Evolutionary conservation across 2,888 invertebrate genomes (phyloP).

Genomic region (Drosophila ustulata): DNA sequence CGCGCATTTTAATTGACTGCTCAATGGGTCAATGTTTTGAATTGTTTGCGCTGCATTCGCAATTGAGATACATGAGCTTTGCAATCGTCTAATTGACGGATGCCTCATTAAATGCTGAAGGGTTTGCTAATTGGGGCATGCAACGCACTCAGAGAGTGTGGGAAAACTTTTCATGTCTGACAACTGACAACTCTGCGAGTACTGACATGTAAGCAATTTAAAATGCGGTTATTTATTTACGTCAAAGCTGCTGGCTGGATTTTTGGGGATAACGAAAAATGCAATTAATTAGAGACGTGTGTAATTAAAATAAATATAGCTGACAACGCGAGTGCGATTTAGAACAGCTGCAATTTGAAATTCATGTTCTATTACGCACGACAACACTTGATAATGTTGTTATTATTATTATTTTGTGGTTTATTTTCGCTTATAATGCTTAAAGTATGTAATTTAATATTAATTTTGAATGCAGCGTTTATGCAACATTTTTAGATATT

Average conservation of each 20-base stretch:
- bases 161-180: constrained; percentile 7
- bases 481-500: too few species aligned
- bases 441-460: too few species aligned
- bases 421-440: too few species aligned
- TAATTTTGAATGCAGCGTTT: too few species aligned
- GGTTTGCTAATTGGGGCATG: constrained; percentile 37
- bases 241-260: constrained; percentile 1
- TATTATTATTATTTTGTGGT: too few species aligned
- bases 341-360: not conserved
- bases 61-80: constrained; percentile 41
- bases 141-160: constrained; percentile 16
- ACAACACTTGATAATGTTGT: too few species aligned
- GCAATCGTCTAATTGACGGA: constrained; percentile 30
- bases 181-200: not conserved
- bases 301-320: not conserved
- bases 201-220: constrained; percentile 8
- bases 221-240: constrained; percentile 4
- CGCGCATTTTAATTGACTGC: constrained; percentile 65
- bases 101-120: constrained; percentile 34
- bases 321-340: not conserved
- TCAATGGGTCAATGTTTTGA: constrained; percentile 49
- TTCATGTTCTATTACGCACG: too few species aligned
- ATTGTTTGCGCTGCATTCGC: constrained; percentile 33
- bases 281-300: not conserved
- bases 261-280: not conserved